phyloP scores from a whole-genome alignment of 1,140 invertebrate species.

The Trachymyrmex septentrionalis region DNA sequence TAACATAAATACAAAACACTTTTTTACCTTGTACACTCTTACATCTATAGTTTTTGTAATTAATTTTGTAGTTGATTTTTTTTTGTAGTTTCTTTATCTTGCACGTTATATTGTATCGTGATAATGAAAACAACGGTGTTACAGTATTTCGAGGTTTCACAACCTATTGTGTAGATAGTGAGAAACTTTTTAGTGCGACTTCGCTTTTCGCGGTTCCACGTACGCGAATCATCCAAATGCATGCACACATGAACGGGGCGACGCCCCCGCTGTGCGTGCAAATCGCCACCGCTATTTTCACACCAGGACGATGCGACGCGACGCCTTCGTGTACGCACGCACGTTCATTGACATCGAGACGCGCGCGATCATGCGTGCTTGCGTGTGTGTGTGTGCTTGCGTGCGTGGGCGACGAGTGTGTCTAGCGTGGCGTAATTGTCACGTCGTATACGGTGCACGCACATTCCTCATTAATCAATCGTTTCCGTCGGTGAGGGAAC shows the following conservation, averaged over 20 bases:
- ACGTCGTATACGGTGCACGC: conserved; percentile 60
- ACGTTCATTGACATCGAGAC: conserved; percentile 61
- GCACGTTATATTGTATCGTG: background rate
- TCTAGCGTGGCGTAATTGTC: conserved; percentile 68
- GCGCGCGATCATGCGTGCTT: conserved; percentile 41
- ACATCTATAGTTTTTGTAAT: background rate
- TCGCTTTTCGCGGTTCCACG: background rate
- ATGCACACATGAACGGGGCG: background rate
- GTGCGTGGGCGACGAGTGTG: conserved; percentile 63
- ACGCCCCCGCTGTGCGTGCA: background rate
- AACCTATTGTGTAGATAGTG: background rate
- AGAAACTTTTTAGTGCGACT: background rate
- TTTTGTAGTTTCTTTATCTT: background rate
- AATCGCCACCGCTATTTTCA: conserved; percentile 64
- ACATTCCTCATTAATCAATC: conserved; percentile 73
- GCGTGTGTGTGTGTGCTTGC: conserved; percentile 5
- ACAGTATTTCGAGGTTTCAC: background rate
- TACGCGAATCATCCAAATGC: background rate
- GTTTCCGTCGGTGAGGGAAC: conserved; percentile 59
- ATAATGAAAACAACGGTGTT: background rate
- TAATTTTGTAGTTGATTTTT: background rate
- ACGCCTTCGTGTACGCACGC: conserved; percentile 17
- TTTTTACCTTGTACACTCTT: too few relatives aligned
- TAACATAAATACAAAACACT: too few relatives aligned
- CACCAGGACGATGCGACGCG: conserved; percentile 6